phyloP scores from a whole-genome alignment of 2,113 vertebrate species.

The Oriolus oriolus region DNA sequence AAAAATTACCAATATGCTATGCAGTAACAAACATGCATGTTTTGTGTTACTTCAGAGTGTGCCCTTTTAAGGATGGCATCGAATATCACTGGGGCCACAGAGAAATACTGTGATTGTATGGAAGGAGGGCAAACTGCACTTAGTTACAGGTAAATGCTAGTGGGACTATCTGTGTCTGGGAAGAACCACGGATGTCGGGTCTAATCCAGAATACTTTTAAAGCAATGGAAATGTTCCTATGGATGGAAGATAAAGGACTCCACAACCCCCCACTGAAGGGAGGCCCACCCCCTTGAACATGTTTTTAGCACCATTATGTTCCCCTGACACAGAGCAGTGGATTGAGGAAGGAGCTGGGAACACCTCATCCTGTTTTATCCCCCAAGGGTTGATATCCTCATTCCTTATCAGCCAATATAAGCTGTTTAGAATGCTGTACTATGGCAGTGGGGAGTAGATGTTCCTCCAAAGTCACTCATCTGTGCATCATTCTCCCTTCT shows the following conservation, averaged over 20 bases:
- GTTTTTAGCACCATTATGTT: accelerated
- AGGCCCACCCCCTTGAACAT: too few species aligned
- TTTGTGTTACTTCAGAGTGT: neutral
- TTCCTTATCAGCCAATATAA: neutral
- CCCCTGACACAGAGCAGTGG: neutral
- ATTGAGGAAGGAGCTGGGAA: neutral
- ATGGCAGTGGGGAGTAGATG: neutral
- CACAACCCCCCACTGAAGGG: accelerated
- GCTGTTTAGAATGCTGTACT: neutral
- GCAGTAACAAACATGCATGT: neutral
- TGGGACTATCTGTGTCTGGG: neutral
- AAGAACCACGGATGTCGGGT: neutral
- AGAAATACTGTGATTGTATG: neutral
- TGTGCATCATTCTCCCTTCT: neutral
- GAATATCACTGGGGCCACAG: neutral
- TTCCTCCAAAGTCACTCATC: neutral
- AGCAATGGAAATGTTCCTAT: neutral
- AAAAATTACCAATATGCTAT: neutral
- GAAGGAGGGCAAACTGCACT: neutral
- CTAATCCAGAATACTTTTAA: neutral
- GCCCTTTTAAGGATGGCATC: neutral
- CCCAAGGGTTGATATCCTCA: neutral
- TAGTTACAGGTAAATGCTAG: neutral
- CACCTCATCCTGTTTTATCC: neutral
- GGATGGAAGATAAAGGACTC: neutral